Percentiles rank a stretch among this genome's conserved stretches.
These are phyloP conservation scores for Mythimna pallens DNA, from an alignment of 2,888 invertebrate genomes.

Conservation along the genomic window DNA sequence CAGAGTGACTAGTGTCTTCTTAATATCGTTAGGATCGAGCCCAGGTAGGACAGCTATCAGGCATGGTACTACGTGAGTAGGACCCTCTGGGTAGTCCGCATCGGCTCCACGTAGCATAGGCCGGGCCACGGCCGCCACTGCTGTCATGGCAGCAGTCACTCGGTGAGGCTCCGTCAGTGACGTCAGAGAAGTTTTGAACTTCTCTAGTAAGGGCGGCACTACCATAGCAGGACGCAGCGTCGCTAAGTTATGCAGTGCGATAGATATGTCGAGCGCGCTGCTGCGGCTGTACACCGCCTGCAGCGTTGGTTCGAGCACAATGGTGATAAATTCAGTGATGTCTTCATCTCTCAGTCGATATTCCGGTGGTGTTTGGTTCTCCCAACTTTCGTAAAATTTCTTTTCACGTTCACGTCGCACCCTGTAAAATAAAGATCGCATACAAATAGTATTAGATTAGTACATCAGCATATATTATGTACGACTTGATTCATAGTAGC, in stretches of 20 bases:
- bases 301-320: slow-evolving; percentile 93
- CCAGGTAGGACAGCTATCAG: slow-evolving; percentile 96
- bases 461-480: slow-evolving; percentile 36
- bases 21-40: slow-evolving; percentile 96
- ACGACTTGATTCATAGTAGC: slow-evolving; percentile 28
- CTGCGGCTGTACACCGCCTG: slow-evolving; percentile 95
- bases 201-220: slow-evolving; percentile 95
- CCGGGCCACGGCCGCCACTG: slow-evolving; percentile 93
- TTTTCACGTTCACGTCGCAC: slow-evolving; percentile 92
- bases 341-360: slow-evolving; percentile 94
- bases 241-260: slow-evolving; percentile 94
- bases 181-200: slow-evolving; percentile 94
- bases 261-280: slow-evolving; percentile 91
- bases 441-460: slow-evolving; percentile 9
- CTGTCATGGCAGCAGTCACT: slow-evolving; percentile 93
- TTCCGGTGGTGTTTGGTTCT: slow-evolving; percentile 92
- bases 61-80: slow-evolving; percentile 95
- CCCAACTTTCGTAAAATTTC: slow-evolving; percentile 92
- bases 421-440: slow-evolving; percentile 74
- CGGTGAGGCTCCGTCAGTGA: slow-evolving; percentile 97
- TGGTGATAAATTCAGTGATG: slow-evolving; percentile 95
- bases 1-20: slow-evolving; percentile 94
- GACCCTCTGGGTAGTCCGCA: slow-evolving; percentile 93
- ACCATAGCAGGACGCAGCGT: slow-evolving; percentile 95
- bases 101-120: slow-evolving; percentile 91